Base-by-base conservation (phyloP, 2,888 invertebrate species). In the Dasysyrphus albostriatus region DNA sequence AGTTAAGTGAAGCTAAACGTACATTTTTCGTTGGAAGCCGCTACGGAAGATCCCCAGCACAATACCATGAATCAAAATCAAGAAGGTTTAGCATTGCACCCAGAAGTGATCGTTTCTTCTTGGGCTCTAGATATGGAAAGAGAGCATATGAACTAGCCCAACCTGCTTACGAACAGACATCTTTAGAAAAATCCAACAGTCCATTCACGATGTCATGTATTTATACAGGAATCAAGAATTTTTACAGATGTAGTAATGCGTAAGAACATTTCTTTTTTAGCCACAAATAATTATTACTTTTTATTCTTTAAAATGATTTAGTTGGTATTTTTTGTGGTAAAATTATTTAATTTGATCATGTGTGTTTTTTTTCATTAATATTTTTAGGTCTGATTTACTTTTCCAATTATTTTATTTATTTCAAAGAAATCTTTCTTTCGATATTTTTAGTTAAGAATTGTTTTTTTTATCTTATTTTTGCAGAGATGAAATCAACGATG, bases 191-290 rank as follows among this genome's bases (percentile, higher is more conserved):
- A 90, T 79, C 89, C 81, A 84, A 89, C 90, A 82, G 89, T 91
- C 88, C 91, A 29, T 83, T 84, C 61, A 84, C 88, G 80, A 90
- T 92, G 90, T 90, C 93, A 12, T 94, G 94, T 88, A 90, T 92
- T 77, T 94, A 93, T 89, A 93, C 93, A 16, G 94, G 94, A 77
- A 90, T 94, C 58, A 92, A 92, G 77, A 93, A 94, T 90, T 92
- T 93, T 77, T 94, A 94, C 89, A 93, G 93, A 88, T 94, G 94
- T 91, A 93, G 90, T 89, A 92, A 92, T 88, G 92, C 93, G 94
- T 94, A 91, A 93, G 91, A 90, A 67, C 88, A 83, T n/a, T n/a
- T n/a, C 32, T 32, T 5, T 32, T 32, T 32, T 3, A 24, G 24
- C 3, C 24, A 24, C 3, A 24, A 24, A 24, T 24, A 24, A 24